These are phyloP conservation scores for Oncorhynchus masou DNA, from an alignment of 2,113 vertebrate genomes.

Conservation along the genomic window DNA sequence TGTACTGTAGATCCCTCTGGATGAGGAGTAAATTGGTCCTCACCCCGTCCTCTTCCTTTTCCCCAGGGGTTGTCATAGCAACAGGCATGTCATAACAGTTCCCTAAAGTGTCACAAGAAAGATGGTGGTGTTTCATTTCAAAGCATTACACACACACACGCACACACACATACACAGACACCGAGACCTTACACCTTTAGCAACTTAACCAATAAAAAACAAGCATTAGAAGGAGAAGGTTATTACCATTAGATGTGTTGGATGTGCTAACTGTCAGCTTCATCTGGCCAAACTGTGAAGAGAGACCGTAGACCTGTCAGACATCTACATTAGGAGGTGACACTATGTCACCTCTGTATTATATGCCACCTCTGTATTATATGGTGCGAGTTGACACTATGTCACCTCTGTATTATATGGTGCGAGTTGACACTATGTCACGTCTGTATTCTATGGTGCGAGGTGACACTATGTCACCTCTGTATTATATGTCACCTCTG, in stretches of 20 bases:
- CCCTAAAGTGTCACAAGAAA: slow-evolving; percentile 9
- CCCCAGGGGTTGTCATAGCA: slow-evolving; percentile 51
- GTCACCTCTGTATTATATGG: too few species aligned
- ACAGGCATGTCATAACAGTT: slow-evolving; percentile 64
- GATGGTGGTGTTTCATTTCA: slow-evolving; percentile 17
- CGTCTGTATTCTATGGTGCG: too few species aligned
- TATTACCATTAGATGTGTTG: not conserved
- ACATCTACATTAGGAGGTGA: not conserved
- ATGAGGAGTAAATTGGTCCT: slow-evolving; percentile 32
- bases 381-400: too few species aligned
- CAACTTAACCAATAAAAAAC: too few species aligned
- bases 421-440: too few species aligned
- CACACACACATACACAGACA: slow-evolving; percentile 2
- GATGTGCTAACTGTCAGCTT: not conserved
- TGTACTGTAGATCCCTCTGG: slow-evolving; percentile 13
- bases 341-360: too few species aligned
- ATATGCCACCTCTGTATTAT: too few species aligned
- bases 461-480: too few species aligned
- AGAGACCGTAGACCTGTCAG: not conserved
- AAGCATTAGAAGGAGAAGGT: too few species aligned
- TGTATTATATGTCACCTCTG: too few species aligned
- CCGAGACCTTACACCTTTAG: not conserved
- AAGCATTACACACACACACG: slow-evolving; percentile 2
- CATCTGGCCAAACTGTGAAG: not conserved
- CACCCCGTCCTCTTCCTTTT: not conserved